Base-by-base conservation (phyloP, 2,888 invertebrate genomes). In the Eucera pruinosa region DNA sequence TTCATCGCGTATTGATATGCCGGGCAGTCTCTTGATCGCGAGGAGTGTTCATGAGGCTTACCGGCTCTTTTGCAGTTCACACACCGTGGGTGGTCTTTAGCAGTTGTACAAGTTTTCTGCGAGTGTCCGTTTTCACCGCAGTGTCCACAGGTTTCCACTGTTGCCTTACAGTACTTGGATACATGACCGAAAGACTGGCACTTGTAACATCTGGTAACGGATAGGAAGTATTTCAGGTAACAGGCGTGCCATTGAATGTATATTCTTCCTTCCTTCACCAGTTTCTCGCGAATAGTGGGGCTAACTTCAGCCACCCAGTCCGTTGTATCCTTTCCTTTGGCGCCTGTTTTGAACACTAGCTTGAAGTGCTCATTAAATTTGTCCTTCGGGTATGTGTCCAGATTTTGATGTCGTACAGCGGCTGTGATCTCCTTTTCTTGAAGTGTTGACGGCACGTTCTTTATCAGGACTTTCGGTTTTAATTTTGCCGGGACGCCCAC, bases 181-280 rank as follows among this genome's bases (percentile, higher is more conserved):
- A 55, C 30, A 18, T 62, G 70, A 0, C 70, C 70, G 11, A 62
- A 70, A 0, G 39, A 1, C 30, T 70, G 62, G 25, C 70, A 62
- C 7, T 23, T 62, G 15, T 33, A 70, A 9, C 70, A 70, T 0
- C 76, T 11, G 25, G 18, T 62, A 0, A 55, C 23, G 0, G 15
- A 9, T 1, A 67, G 25, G 13, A 48, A 71, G 39, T 76, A 66
- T 13, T 57, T 47, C 0, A 61, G 9, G 0, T 30, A 30, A 13
- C 71, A 76, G 23, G 52, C n/a, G n/a, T n/a, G n/a, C n/a, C n/a
- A n/a, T n/a, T n/a, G n/a, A n/a, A n/a, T n/a, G n/a, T n/a, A n/a
- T 45, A 76, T 2, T 7, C 61, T 18, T 2, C 48, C 50, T 0
- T 18, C 66, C 0, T 47, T 61, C 33, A 5, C 7, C 33, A 33